phyloP scores from a whole-genome alignment of 2,888 invertebrate genomes.

The Cephonodes hylas region DNA sequence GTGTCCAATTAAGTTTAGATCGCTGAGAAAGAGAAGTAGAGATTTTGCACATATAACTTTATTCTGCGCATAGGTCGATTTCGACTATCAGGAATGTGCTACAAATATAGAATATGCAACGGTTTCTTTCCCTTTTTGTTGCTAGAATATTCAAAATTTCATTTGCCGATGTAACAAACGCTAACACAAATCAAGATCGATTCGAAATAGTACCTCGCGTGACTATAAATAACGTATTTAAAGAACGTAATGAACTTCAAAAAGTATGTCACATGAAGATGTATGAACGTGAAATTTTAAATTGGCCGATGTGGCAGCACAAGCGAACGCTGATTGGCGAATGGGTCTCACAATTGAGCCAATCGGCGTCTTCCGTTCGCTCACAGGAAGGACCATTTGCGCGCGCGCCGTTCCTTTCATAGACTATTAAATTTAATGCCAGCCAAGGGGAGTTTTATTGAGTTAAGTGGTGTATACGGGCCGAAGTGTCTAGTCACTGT shows the following conservation, averaged over 20 bases:
- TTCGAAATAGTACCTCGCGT: neutral
- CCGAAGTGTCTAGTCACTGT: conserved; percentile 38
- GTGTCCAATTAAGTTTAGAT: too few relatives aligned
- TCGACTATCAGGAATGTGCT: too few relatives aligned
- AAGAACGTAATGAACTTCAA: conserved; percentile 4
- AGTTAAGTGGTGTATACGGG: conserved; percentile 77
- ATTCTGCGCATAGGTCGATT: too few relatives aligned
- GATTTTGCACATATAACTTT: too few relatives aligned
- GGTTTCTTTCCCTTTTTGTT: too few relatives aligned
- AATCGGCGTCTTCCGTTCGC: conserved; percentile 77
- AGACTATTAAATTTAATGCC: conserved; percentile 77
- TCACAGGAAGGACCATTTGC: conserved; percentile 72
- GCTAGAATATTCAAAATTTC: too few relatives aligned
- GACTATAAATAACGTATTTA: neutral
- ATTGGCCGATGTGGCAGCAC: conserved; percentile 41
- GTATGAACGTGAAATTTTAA: conserved; percentile 33
- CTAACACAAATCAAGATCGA: neutral
- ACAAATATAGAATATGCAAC: too few relatives aligned
- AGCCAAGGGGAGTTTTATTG: conserved; percentile 76
- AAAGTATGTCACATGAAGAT: conserved; percentile 33
- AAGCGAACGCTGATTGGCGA: conserved; percentile 73
- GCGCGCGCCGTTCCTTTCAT: conserved; percentile 69
- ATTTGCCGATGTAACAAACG: too few relatives aligned
- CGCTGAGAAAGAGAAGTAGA: too few relatives aligned
- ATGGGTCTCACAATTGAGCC: conserved; percentile 74